Conservation (phyloP, 1,140 invertebrate species). For the Zaprionus inermis region DNA sequence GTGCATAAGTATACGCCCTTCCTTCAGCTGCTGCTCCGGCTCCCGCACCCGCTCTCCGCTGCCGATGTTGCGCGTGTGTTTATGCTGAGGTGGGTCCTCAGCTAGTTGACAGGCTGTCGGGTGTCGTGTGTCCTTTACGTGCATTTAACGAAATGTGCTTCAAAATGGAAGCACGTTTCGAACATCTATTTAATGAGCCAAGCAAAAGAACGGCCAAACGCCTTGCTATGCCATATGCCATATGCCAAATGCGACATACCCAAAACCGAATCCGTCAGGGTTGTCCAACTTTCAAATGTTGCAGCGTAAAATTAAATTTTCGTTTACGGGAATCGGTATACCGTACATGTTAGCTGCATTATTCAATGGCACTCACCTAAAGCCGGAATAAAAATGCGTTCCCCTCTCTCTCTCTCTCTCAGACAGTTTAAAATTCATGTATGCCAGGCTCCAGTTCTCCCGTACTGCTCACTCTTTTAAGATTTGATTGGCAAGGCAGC, state of each 20-base stretch:
- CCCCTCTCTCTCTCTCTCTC: conserved; percentile 7
- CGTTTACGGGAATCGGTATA: conserved; percentile 30
- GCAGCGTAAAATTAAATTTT: conserved; percentile 73
- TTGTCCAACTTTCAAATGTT: conserved; percentile 75
- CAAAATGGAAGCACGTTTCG: conserved; percentile 78
- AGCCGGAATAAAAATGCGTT: not conserved
- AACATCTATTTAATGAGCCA: conserved; percentile 78
- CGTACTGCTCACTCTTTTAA: not conserved
- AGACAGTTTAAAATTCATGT: conserved; percentile 20
- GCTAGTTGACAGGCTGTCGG: conserved; percentile 70
- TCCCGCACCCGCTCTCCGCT: no score
- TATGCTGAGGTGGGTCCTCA: conserved; percentile 22
- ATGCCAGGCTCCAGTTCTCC: not conserved
- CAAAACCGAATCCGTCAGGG: conserved; percentile 6
- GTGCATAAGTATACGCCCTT: conserved; percentile 28
- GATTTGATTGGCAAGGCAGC: not conserved
- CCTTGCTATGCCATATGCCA: conserved; percentile 13
- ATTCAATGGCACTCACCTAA: conserved; percentile 67
- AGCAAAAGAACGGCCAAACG: conserved; percentile 35
- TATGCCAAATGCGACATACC: not conserved
- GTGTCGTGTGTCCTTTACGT: conserved; percentile 60
- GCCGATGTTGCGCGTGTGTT: not conserved
- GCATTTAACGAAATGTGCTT: conserved; percentile 80
- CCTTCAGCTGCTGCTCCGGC: not conserved
- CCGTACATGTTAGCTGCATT: conserved; percentile 54